Evolutionary conservation across 2,888 invertebrate genomes (phyloP).

Genomic region (Parnassius glacialis): DNA sequence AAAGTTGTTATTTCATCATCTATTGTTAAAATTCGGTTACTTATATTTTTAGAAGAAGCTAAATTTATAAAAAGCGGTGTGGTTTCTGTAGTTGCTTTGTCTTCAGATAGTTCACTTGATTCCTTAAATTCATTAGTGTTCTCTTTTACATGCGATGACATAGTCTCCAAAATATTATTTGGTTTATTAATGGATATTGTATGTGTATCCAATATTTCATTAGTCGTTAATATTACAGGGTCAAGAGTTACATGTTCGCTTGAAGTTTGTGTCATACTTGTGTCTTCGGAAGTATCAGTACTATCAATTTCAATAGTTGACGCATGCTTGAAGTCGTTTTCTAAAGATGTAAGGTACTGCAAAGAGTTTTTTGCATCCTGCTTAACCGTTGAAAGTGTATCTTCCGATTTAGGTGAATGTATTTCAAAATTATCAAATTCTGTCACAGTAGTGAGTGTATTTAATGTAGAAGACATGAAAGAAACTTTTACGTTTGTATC

Average conservation of each 20-base stretch:
- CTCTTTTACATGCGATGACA: slow-evolving; percentile 38
- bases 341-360: slow-evolving; percentile 8
- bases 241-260: slow-evolving; percentile 43
- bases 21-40: background rate
- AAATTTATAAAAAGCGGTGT: background rate
- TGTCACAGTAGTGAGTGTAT: background rate
- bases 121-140: slow-evolving; percentile 22
- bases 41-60: background rate
- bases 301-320: slow-evolving; percentile 47
- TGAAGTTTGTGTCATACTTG: slow-evolving; percentile 27
- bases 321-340: slow-evolving; percentile 39
- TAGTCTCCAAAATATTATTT: slow-evolving; percentile 42
- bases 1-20: background rate
- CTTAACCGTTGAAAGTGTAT: background rate
- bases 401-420: background rate
- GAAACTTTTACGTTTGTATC: background rate
- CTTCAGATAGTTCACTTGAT: background rate
- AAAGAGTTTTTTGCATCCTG: background rate
- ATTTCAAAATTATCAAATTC: background rate
- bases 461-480: background rate
- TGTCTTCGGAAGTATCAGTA: slow-evolving; percentile 38
- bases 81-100: background rate
- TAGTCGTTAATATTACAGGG: slow-evolving; percentile 31
- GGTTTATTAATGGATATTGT: slow-evolving; percentile 35
- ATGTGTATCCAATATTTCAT: slow-evolving; percentile 35